Conservation (phyloP, 2,113 vertebrate genomes). For the Dasyurus viverrinus region DNA sequence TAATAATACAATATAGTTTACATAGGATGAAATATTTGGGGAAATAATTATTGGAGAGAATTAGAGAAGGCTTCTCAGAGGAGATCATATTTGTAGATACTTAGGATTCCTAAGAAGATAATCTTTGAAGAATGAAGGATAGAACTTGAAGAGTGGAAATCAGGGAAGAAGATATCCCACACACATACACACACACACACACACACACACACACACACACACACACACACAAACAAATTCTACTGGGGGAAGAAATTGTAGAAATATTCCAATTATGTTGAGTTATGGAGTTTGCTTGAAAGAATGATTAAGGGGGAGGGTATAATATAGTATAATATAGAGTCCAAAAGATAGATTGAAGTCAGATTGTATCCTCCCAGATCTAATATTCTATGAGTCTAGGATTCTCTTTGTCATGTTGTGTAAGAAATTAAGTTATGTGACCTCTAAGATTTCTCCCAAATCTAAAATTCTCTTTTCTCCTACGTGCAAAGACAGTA, state of each 20-base stretch:
- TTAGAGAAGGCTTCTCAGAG: not conserved
- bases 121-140: too few species aligned
- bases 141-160: not conserved
- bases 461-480: not conserved
- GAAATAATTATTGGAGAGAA: not conserved
- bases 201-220: not conserved
- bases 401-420: not conserved
- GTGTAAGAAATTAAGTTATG: not conserved
- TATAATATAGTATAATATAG: not conserved
- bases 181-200: too few species aligned
- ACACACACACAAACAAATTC: too few species aligned
- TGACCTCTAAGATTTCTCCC: not conserved
- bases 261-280: not conserved
- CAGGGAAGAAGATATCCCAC: not conserved
- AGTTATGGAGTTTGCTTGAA: not conserved
- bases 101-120: too few species aligned
- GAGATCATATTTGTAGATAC: not conserved
- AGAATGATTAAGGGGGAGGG: not conserved
- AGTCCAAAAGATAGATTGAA: not conserved
- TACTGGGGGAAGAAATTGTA: not conserved
- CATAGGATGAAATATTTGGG: not conserved
- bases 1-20: not conserved
- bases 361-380: not conserved
- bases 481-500: not conserved
- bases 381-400: not conserved